Base-by-base conservation (phyloP, 37 sponge, comb jelly and placozoan genomes). In the Oopsacas minuta region DNA sequence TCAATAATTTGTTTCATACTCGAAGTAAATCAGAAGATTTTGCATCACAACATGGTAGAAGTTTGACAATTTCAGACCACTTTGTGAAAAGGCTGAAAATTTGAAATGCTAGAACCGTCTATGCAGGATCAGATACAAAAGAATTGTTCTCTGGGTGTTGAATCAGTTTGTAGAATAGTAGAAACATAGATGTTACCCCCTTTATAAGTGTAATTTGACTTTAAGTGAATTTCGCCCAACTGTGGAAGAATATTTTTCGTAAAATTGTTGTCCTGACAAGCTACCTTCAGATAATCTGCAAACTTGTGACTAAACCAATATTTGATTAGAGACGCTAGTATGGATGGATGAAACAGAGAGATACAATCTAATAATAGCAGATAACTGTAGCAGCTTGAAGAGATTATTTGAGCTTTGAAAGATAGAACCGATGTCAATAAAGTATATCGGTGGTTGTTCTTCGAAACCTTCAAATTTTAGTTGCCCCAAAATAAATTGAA, bases 21-120 rank as follows among this genome's bases (percentile, higher is more conserved):
- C 32, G 75, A 61, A 61, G 75, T n/a, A 61, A 61, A 34, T 61
- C 75, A 61, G 75, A 20, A 61, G 7, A 61, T 61, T 61, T 61
- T 25, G 75, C 75, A 61, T 61, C 28, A n/a, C 75, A 61, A 61
- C 75, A 61, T 61, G 75, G 75, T 32, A 61, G 75, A n/a, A 61
- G 22, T 61, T 34, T 61, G 32, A 61, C 75, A 61, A 61, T 61
- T 61, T 61, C 75, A 32, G 75, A 61, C 75, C 75, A 61, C n/a
- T 61, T 61, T 61, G 75, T 61, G 75, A 61, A 20, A 61, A 61
- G 75, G 75, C 75, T 61, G 22, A 34, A 32, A 61, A 61, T 34
- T 61, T 61, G 75, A 61, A 61, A 61, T 32, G 7, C 75, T 61
- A 61, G 28, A 12, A 61, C 22, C 22, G 75, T 61, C 75, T 61